These are phyloP conservation scores for Synanthedon tipuliformis DNA, from an alignment of 2,888 invertebrate species.

Conservation along the genomic window DNA sequence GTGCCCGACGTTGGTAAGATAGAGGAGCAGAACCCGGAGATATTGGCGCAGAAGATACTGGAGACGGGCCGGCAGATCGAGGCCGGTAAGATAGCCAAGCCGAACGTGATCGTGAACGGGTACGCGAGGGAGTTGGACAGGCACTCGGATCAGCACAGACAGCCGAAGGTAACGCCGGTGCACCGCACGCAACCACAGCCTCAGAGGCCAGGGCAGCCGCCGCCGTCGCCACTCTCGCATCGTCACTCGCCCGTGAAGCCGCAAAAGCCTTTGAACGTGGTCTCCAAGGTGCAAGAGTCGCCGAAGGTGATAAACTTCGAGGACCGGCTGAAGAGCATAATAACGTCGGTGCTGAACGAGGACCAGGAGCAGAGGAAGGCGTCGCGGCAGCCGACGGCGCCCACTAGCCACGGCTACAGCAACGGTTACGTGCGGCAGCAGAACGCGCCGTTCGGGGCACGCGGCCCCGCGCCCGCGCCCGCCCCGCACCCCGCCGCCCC, in stretches of 20 bases:
- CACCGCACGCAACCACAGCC: constrained; percentile 32
- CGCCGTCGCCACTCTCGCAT: constrained; percentile 22
- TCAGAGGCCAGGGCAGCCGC: constrained; percentile 18
- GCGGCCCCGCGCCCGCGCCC: constrained; percentile 6
- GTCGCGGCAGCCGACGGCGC: constrained; percentile 6
- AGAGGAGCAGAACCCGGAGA: constrained; percentile 91
- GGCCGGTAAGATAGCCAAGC: constrained; percentile 76
- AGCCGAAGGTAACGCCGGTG: constrained; percentile 20
- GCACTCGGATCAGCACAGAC: constrained; percentile 25
- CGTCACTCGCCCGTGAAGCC: constrained; percentile 42
- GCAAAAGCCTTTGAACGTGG: constrained; percentile 57
- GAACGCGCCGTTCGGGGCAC: constrained; percentile 3
- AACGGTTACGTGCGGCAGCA: constrained; percentile 39
- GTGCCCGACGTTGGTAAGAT: constrained; percentile 91
- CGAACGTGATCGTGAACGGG: constrained; percentile 55
- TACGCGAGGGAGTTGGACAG: constrained; percentile 41
- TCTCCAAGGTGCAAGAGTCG: constrained; percentile 77
- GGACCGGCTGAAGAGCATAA: constrained; percentile 88
- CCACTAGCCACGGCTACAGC: constrained; percentile 22
- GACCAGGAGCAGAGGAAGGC: constrained; percentile 68
- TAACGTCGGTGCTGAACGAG: constrained; percentile 87
- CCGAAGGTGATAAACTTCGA: constrained; percentile 89
- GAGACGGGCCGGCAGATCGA: constrained; percentile 92
- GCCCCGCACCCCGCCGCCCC: constrained; percentile 11
- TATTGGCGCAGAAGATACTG: constrained; percentile 88